A percentile compares a stretch with the other conserved stretches of the same genome.
Evolutionary conservation across 2,113 vertebrate species (phyloP).

Genomic region (Asarcornis scutulata): DNA sequence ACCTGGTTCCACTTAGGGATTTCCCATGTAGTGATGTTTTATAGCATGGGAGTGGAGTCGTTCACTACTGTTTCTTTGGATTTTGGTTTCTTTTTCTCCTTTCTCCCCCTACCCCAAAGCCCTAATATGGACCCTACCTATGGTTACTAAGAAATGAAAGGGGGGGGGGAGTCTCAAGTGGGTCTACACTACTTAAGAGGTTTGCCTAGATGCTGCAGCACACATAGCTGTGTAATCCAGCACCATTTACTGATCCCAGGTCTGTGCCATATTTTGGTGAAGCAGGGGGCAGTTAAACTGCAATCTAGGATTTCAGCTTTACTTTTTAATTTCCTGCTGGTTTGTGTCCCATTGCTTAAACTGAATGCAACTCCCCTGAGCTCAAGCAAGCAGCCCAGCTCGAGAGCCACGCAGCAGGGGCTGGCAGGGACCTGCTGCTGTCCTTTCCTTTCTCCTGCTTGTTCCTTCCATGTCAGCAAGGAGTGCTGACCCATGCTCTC

Average conservation of each 20-base stretch:
- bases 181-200: neutral
- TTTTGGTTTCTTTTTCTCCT: neutral
- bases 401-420: neutral
- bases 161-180: neutral
- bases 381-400: neutral
- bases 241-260: neutral
- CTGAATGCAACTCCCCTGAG: neutral
- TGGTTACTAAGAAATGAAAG: neutral
- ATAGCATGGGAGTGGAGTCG: neutral
- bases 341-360: neutral
- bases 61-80: neutral
- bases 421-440: neutral
- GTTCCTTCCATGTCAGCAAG: neutral
- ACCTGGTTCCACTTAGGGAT: neutral
- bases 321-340: conserved; percentile 27
- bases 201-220: neutral
- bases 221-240: neutral
- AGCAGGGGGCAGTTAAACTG: neutral
- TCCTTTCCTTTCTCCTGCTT: neutral
- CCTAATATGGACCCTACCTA: neutral
- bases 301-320: neutral
- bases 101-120: neutral
- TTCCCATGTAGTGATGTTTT: neutral
- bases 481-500: accelerated
- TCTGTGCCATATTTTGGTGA: neutral